These are phyloP conservation scores for Holotrichia oblita DNA, from an alignment of 1,140 invertebrate genomes.

Conservation along the genomic window DNA sequence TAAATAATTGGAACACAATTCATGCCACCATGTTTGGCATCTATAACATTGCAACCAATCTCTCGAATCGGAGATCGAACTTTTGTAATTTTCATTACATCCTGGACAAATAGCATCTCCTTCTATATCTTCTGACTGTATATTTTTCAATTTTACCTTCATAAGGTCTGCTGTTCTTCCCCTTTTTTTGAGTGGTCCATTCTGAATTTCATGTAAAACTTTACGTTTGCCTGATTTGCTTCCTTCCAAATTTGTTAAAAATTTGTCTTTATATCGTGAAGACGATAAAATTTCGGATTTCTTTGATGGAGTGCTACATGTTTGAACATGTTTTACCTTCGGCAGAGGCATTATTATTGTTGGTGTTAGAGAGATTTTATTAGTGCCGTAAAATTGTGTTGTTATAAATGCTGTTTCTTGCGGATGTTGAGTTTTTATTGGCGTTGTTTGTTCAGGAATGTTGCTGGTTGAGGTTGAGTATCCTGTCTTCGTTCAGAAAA, in stretches of 20 bases:
- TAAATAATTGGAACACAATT: not conserved
- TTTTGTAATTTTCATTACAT: constrained; percentile 15
- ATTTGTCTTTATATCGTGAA: constrained; percentile 28
- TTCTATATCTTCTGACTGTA: not conserved
- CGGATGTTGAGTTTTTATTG: too few relatives aligned
- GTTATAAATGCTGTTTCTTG: too few relatives aligned
- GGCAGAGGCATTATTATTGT: too few relatives aligned
- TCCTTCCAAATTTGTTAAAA: not conserved
- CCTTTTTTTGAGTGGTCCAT: constrained; percentile 8
- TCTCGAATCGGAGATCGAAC: not conserved
- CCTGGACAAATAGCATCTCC: not conserved
- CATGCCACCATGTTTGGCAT: not conserved
- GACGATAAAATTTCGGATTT: too few relatives aligned
- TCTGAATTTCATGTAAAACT: not conserved
- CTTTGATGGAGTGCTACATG: too few relatives aligned
- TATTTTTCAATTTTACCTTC: not conserved
- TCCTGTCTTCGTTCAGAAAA: not conserved
- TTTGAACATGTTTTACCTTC: too few relatives aligned
- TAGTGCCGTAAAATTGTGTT: too few relatives aligned
- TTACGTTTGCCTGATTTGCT: not conserved
- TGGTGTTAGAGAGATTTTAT: too few relatives aligned
- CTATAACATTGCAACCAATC: not conserved
- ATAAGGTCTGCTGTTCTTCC: not conserved
- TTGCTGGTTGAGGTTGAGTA: constrained; percentile 1
- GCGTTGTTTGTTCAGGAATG: not conserved